Conservation (phyloP, 2,888 invertebrate genomes). For the Plebejus argus region DNA sequence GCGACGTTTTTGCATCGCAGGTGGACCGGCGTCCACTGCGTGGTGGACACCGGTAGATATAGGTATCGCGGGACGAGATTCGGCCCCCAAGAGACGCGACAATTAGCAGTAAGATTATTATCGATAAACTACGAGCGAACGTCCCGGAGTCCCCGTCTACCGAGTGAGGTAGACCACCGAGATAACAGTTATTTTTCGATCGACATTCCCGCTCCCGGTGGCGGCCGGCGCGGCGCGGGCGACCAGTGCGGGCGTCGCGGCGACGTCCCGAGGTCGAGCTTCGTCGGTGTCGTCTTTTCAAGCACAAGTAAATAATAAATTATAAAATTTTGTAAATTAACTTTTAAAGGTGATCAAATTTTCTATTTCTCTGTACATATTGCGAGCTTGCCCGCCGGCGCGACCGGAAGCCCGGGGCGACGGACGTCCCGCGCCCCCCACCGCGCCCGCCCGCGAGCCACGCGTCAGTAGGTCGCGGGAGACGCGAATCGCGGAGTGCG, state of each 20-base stretch:
- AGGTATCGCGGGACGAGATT: constrained; percentile 59
- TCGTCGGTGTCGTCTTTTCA: constrained; percentile 68
- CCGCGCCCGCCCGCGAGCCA: constrained; percentile 43
- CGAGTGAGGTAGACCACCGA: constrained; percentile 79
- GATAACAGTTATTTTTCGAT: constrained; percentile 73
- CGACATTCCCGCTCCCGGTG: constrained; percentile 64
- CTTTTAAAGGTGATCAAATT: constrained; percentile 74
- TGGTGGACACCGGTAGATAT: constrained; percentile 50
- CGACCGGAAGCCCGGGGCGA: constrained; percentile 51
- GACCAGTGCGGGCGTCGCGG: constrained; percentile 28
- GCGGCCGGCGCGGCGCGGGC: not conserved
- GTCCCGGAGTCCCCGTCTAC: constrained; percentile 65
- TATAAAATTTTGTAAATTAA: constrained; percentile 74
- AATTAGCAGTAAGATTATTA: constrained; percentile 77
- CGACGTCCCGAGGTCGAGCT: constrained; percentile 49
- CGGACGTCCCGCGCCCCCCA: not conserved
- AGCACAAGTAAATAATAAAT: constrained; percentile 68
- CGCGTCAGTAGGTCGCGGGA: constrained; percentile 71
- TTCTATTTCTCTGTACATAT: constrained; percentile 79
- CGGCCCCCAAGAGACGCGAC: constrained; percentile 69
- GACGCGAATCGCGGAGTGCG: constrained; percentile 64
- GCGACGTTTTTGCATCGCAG: constrained; percentile 41
- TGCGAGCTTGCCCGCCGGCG: constrained; percentile 79
- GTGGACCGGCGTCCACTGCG: constrained; percentile 49
- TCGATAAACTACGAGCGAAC: constrained; percentile 78